phyloP scores from a whole-genome alignment of 1,140 invertebrate genomes.

The Tachypleus tridentatus region DNA sequence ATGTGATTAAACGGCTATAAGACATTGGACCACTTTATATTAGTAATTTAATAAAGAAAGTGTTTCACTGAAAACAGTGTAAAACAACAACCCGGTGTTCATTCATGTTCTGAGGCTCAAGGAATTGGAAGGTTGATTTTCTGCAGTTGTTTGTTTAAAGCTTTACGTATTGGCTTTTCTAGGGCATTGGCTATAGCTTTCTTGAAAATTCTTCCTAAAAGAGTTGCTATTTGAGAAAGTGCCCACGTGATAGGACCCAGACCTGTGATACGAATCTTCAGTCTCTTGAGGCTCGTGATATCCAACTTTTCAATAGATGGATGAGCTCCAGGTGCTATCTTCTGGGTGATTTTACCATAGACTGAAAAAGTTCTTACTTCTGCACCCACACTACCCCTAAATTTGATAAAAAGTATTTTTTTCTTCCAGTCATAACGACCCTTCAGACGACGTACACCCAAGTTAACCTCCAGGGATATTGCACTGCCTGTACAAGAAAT shows the following conservation, averaged over 20 bases:
- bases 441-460: background rate
- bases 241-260: constrained; percentile 10
- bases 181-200: constrained; percentile 8
- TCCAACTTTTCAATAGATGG: constrained; percentile 1
- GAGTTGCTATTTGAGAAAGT: constrained; percentile 10
- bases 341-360: background rate
- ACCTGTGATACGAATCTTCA: constrained; percentile 9
- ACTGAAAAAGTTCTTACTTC: constrained; percentile 9
- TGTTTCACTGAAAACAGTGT: no score
- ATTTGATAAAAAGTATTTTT: background rate
- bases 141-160: constrained; percentile 4
- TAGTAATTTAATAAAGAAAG: no score
- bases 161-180: constrained; percentile 6
- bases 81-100: no score
- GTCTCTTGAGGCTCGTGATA: constrained; percentile 8
- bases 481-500: background rate
- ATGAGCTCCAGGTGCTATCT: background rate
- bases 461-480: background rate
- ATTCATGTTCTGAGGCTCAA: no score
- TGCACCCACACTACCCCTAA: background rate
- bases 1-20: no score
- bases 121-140: constrained; percentile 1
- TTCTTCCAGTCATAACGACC: constrained; percentile 14
- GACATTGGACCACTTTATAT: no score
- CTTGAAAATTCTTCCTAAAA: constrained; percentile 11